Evolutionary conservation across 2,797 vertebrate species (phyloP).

Genomic region (Tragelaphus oryx): DNA sequence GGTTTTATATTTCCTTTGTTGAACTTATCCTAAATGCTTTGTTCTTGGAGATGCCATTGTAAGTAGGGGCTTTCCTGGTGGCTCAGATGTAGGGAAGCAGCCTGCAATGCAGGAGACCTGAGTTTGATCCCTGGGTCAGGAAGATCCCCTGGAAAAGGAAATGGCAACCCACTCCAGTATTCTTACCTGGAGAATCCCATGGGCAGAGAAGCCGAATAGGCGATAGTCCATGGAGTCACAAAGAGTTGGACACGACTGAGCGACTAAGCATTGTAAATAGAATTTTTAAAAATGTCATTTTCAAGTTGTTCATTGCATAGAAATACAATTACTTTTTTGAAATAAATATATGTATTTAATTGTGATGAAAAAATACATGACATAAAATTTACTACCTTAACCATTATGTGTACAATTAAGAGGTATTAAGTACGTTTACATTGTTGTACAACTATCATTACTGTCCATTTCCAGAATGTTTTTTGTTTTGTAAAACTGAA

Average conservation of each 20-base stretch:
- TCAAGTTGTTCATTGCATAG: not conserved
- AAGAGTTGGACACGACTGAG: not conserved
- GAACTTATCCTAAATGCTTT: not conserved
- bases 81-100: not conserved
- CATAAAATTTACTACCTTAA: not conserved
- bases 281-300: not conserved
- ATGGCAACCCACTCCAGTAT: not conserved
- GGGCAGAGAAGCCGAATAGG: not conserved
- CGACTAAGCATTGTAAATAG: not conserved
- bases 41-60: not conserved
- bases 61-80: not conserved
- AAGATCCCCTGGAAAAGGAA: not conserved
- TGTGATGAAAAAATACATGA: not conserved
- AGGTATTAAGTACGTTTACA: not conserved
- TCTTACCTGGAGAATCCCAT: not conserved
- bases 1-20: not conserved
- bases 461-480: not conserved
- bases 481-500: not conserved
- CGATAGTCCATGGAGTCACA: not conserved
- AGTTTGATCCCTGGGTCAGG: not conserved
- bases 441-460: not conserved
- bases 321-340: not conserved
- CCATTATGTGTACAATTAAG: not conserved
- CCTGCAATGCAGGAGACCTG: not conserved
- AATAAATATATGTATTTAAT: not conserved